Evolutionary conservation across 2,797 vertebrate species (phyloP).

Genomic region (Benthosema pterotum): DNA sequence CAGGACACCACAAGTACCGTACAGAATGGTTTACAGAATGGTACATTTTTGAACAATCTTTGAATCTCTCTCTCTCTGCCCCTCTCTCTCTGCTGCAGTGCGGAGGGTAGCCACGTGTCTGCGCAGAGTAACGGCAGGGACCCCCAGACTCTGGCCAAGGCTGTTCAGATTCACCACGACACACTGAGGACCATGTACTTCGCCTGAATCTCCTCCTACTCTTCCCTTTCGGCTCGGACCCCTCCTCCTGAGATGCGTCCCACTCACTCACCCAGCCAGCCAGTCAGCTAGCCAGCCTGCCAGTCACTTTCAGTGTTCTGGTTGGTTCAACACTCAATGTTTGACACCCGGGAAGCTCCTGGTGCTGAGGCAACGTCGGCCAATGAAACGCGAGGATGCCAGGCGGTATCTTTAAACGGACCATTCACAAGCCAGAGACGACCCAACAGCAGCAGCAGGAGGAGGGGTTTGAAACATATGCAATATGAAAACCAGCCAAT

Average conservation of each 20-base stretch:
- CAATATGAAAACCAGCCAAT: constrained; percentile 94
- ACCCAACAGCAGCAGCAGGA: no score
- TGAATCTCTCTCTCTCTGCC: background rate
- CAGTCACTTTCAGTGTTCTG: constrained; percentile 51
- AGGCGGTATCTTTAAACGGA: constrained; percentile 66
- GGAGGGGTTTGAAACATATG: constrained; percentile 88
- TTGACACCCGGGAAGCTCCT: background rate
- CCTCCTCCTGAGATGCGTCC: constrained; percentile 8
- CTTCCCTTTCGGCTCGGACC: background rate
- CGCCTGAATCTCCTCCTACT: constrained; percentile 77
- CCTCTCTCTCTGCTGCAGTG: constrained; percentile 74
- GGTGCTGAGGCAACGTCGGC: constrained; percentile 19
- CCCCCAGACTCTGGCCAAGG: constrained; percentile 94
- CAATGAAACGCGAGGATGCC: constrained; percentile 53
- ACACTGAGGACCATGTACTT: constrained; percentile 99
- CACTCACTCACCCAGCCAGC: no score
- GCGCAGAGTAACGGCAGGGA: constrained; percentile 98
- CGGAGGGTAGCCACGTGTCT: constrained; percentile 98
- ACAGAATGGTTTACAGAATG: no score
- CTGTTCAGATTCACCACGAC: constrained; percentile 99
- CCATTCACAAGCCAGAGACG: constrained; percentile 59
- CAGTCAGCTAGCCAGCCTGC: no score
- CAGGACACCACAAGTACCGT: no score
- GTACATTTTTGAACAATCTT: no score
- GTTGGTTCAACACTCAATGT: constrained; percentile 12